phyloP scores from a whole-genome alignment of 2,888 invertebrate genomes.

The Eupeodes luniger region DNA sequence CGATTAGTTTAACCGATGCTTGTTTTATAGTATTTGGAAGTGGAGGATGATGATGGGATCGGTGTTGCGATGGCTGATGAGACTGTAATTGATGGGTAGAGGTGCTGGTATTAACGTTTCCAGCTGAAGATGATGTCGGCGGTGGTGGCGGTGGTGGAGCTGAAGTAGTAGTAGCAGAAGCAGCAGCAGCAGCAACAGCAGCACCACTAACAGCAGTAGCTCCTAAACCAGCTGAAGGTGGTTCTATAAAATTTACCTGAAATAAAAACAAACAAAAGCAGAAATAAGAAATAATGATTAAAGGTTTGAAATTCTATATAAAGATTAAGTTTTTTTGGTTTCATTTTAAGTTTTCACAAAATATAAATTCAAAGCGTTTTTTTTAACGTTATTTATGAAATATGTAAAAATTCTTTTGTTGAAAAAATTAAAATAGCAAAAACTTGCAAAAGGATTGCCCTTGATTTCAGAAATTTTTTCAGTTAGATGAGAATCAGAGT shows the following conservation, averaged over 20 bases:
- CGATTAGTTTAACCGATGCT: constrained; percentile 83
- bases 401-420: too few species aligned
- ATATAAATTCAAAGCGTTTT: too few species aligned
- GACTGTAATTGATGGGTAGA: constrained; percentile 79
- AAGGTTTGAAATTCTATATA: constrained; percentile 1
- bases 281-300: constrained; percentile 52
- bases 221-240: constrained; percentile 75
- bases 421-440: too few species aligned
- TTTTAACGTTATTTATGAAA: too few species aligned
- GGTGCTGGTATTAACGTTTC: constrained; percentile 75
- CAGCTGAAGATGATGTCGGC: constrained; percentile 77
- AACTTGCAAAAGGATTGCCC: too few species aligned
- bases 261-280: constrained; percentile 30
- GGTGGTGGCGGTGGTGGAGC: constrained; percentile 78
- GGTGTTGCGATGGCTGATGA: constrained; percentile 78
- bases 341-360: not conserved
- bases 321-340: not conserved
- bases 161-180: constrained; percentile 34
- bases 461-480: too few species aligned
- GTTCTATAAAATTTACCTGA: constrained; percentile 79
- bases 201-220: constrained; percentile 59
- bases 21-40: constrained; percentile 82
- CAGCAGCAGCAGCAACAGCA: constrained; percentile 60
- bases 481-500: too few species aligned
- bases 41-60: constrained; percentile 78